Evolutionary conservation across 2,113 vertebrate species (phyloP).

Genomic region (Acrocephalus arundinaceus): DNA sequence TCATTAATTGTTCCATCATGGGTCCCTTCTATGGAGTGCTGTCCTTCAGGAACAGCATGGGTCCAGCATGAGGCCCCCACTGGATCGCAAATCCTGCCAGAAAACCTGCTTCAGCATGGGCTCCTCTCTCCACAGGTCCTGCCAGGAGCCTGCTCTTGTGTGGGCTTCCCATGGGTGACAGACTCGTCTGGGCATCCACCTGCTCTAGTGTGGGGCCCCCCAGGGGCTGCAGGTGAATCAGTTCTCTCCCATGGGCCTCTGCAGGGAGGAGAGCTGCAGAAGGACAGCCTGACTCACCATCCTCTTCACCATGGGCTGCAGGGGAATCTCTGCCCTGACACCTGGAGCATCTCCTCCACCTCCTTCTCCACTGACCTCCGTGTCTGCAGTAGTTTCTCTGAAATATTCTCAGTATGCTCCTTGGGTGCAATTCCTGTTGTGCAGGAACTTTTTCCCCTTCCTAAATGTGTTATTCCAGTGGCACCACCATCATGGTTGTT

Average conservation of each 20-base stretch:
- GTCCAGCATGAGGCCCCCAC: neutral
- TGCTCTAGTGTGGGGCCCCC: neutral
- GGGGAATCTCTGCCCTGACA: neutral
- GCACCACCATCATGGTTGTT: neutral
- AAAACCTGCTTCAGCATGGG: neutral
- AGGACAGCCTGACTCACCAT: neutral
- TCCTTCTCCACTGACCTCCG: neutral
- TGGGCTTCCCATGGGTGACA: neutral
- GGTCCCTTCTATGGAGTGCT: neutral
- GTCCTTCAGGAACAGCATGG: neutral
- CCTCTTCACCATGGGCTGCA: neutral
- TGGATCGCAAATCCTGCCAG: neutral
- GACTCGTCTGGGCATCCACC: neutral
- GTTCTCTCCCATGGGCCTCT: neutral
- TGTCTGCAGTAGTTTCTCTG: neutral
- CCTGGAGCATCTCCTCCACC: neutral
- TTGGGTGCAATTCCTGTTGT: neutral
- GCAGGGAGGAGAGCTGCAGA: neutral
- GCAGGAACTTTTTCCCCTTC: neutral
- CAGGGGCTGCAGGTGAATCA: neutral
- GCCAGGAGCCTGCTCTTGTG: neutral
- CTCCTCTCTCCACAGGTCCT: neutral
- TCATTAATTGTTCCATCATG: neutral
- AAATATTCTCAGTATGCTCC: neutral
- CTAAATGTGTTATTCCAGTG: neutral